Conservation (phyloP, 2,888 invertebrate species). For the Coenonympha glycerion region DNA sequence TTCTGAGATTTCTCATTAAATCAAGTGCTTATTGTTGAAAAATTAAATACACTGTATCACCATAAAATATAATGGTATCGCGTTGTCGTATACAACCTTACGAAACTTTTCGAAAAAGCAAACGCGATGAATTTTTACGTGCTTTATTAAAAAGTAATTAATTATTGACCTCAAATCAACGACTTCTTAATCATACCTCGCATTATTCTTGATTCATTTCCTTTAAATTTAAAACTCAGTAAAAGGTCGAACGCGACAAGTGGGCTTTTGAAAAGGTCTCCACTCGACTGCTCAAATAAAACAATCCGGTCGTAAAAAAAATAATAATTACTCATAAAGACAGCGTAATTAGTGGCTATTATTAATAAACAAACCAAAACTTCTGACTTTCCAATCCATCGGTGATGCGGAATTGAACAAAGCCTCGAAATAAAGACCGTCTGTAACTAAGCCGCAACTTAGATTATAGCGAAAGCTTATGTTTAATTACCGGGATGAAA, state of each 20-base stretch:
- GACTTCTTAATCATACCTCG: constrained; percentile 42
- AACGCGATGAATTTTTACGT: constrained; percentile 35
- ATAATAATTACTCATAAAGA: background rate
- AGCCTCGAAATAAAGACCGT: no score
- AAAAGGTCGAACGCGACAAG: constrained; percentile 12
- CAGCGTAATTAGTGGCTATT: background rate
- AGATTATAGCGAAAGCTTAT: no score
- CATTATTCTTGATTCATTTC: constrained; percentile 17
- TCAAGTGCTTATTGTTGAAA: no score
- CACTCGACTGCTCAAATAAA: background rate
- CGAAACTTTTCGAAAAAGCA: constrained; percentile 33
- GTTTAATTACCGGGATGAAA: no score
- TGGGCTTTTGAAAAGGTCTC: constrained; percentile 1
- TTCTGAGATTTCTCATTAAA: no score
- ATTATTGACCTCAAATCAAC: constrained; percentile 56
- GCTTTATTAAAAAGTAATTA: constrained; percentile 58
- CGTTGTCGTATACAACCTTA: no score
- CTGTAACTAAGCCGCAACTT: no score
- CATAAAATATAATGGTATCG: background rate
- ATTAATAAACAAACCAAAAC: no score
- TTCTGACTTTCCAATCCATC: background rate
- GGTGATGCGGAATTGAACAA: no score
- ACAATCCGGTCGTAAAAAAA: background rate
- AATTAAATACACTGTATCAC: no score
- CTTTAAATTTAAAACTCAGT: constrained; percentile 3